Conservation (phyloP, 1,140 invertebrate species). For the Kradibia gibbosae region DNA sequence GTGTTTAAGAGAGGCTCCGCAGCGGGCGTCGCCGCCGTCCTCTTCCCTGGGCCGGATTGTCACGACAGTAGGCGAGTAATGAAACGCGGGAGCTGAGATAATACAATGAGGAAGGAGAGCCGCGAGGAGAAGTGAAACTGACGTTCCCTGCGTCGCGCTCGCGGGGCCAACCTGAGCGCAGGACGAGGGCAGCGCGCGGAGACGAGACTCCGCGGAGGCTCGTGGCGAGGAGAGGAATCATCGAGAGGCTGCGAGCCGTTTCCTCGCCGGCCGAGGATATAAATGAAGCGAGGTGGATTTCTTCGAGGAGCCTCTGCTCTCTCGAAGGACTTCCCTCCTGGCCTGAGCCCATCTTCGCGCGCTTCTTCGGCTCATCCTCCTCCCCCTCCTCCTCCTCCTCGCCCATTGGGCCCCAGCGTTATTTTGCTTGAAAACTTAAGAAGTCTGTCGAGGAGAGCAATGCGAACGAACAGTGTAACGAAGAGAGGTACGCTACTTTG, state of each 20-base stretch:
- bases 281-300: neutral
- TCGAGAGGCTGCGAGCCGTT: no score
- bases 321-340: no score
- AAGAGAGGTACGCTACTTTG: no score
- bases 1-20: slow-evolving; percentile 23
- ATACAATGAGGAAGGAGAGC: slow-evolving; percentile 2
- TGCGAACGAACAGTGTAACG: no score
- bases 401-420: no score
- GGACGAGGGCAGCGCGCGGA: neutral
- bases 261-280: neutral
- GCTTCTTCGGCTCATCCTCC: no score
- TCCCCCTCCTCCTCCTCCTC: no score
- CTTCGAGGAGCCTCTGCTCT: no score
- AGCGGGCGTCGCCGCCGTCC: slow-evolving; percentile 38
- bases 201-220: neutral
- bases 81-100: neutral
- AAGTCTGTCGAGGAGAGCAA: no score
- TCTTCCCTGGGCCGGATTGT: slow-evolving; percentile 26
- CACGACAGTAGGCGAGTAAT: slow-evolving; percentile 22
- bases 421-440: no score
- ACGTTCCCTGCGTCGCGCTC: slow-evolving; percentile 25
- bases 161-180: slow-evolving; percentile 11
- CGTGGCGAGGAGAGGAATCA: neutral
- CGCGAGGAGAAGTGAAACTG: slow-evolving; percentile 12
- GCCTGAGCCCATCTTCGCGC: no score